Evolutionary conservation across 1,140 invertebrate genomes (phyloP), one percentile per base, ranked within the genome.

Genomic region (Homalodisca vitripennis): DNA sequence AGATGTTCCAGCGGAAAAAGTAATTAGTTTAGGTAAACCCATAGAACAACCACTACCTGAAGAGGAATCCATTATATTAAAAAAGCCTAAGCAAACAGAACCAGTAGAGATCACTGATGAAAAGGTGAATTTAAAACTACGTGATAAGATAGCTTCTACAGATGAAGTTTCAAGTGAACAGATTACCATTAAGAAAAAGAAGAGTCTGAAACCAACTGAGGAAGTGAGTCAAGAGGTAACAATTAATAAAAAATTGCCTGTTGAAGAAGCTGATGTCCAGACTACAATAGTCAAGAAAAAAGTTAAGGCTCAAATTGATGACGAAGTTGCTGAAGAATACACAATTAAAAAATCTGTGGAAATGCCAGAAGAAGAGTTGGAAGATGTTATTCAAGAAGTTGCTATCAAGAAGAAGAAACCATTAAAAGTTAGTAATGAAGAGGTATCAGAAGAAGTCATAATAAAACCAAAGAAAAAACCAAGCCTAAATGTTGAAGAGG

Each of bases 241-340:
- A 20, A 70, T 75, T 41, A 76, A 69, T 48, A 73, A 72, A 70
- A 70, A 70, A 41, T 29, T 71, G 57, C 76, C 81, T 72, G 78
- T 77, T 31, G 75, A 77, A 72, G 53, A 26, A 10, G 29, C 47
- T 6, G 31, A 20, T 53, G 20, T 68, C 17, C n/a, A n/a, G n/a
- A n/a, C n/a, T n/a, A n/a, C n/a, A n/a, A n/a, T n/a, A n/a, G 57
- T 31, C 17, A 68, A 68, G 29, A 72, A 62, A 67, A 79, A 79
- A 2, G 79, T 76, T 22, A 77, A 76, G 47, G 67, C 67, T 14
- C 68, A 74, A 0, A 68, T 74, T 0, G 57, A 70, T n/a, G 79
- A 81, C 70, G 82, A 82, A 74, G 78, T 78, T 55, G 77, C 78
- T 1, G 79, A 81, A 71, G 81, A 84, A 57, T 60, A 85, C 2